phyloP scores from a whole-genome alignment of 2,113 vertebrate genomes.

The Corythoichthys intestinalis region DNA sequence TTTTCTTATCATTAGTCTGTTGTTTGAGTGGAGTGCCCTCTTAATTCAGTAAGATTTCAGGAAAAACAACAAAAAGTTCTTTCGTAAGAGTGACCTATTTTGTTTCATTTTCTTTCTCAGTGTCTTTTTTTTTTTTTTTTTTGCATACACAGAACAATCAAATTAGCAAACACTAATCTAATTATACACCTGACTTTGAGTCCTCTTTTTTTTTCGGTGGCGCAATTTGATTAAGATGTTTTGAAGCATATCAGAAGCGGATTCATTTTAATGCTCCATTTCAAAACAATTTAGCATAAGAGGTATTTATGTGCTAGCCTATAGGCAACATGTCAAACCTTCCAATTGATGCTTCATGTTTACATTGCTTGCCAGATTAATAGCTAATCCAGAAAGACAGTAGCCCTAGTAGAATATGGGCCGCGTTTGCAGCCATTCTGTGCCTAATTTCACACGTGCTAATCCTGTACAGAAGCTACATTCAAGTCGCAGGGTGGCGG shows the following conservation, averaged over 20 bases:
- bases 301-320: constrained; percentile 27
- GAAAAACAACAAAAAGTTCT: constrained; percentile 12
- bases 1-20: neutral
- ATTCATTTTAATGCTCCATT: constrained; percentile 44
- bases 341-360: neutral
- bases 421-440: constrained; percentile 27
- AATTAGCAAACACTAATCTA: constrained; percentile 61
- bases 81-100: constrained; percentile 47
- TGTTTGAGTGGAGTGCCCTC: neutral
- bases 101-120: constrained; percentile 17
- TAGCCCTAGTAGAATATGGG: neutral
- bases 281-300: constrained; percentile 38
- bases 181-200: constrained; percentile 55
- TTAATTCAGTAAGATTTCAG: neutral
- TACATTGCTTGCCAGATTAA: neutral
- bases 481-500: neutral
- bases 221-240: constrained; percentile 62
- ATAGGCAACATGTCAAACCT: constrained; percentile 18
- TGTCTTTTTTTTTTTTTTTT: constrained; percentile 58
- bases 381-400: neutral
- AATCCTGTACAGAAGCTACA: constrained; percentile 15
- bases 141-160: constrained; percentile 53
- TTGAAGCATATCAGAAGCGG: constrained; percentile 34
- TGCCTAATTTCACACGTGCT: constrained; percentile 29
- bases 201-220: constrained; percentile 17